phyloP scores from a whole-genome alignment of 1,140 invertebrate genomes.

The Mycetomoellerius zeteki region DNA sequence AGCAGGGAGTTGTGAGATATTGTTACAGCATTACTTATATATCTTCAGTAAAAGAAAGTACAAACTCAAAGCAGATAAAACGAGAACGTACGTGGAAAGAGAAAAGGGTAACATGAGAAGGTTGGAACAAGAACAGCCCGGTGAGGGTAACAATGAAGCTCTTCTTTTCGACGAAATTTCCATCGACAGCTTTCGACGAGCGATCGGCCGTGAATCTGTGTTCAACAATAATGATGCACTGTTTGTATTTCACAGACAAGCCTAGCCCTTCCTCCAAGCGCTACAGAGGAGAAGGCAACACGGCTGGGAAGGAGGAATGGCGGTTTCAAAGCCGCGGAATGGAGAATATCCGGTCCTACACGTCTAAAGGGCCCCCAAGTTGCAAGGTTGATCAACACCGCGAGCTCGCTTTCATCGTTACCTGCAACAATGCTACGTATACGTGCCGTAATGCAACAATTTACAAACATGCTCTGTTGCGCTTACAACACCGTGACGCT shows the following conservation, averaged over 20 bases:
- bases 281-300: constrained; percentile 4
- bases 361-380: constrained; percentile 35
- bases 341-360: constrained; percentile 37
- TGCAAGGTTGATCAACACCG: constrained; percentile 33
- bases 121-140: constrained; percentile 21
- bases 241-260: constrained; percentile 65
- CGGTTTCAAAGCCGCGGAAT: constrained; percentile 53
- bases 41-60: constrained; percentile 6
- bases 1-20: constrained; percentile 61
- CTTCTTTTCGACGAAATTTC: constrained; percentile 75
- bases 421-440: neutral
- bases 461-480: constrained; percentile 40
- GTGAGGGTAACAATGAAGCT: constrained; percentile 73
- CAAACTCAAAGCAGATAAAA: neutral
- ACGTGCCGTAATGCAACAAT: constrained; percentile 29
- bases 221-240: constrained; percentile 79
- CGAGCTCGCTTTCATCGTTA: constrained; percentile 41
- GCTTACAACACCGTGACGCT: neutral
- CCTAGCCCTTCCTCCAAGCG: neutral
- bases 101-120: constrained; percentile 42
- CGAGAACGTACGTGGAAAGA: neutral
- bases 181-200: constrained; percentile 74
- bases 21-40: constrained; percentile 64
- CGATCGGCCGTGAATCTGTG: constrained; percentile 79
- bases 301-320: constrained; percentile 8